A percentile compares a stretch with the other conserved stretches of the same genome.
Evolutionary conservation across 2,888 invertebrate genomes (phyloP).

Genomic region (Autographa pulchrina): DNA sequence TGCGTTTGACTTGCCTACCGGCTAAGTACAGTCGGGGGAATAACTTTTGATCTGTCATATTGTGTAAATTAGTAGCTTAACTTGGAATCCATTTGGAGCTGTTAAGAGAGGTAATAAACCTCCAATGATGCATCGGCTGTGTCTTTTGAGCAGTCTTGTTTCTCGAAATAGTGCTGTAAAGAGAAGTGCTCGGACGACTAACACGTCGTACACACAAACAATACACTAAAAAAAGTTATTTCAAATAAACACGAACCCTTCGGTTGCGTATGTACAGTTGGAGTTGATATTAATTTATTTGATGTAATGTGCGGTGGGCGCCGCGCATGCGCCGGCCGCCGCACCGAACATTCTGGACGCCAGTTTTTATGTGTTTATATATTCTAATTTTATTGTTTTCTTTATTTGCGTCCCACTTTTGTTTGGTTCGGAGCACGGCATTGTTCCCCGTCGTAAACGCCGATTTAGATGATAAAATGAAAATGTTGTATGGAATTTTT

Average conservation of each 20-base stretch:
- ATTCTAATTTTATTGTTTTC: slow-evolving; percentile 90
- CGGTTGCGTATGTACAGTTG: slow-evolving; percentile 63
- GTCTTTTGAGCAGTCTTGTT: slow-evolving; percentile 52
- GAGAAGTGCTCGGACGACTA: slow-evolving; percentile 58
- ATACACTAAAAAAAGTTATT: slow-evolving; percentile 66
- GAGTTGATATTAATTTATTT: slow-evolving; percentile 79
- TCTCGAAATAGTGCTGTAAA: slow-evolving; percentile 61
- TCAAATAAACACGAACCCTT: slow-evolving; percentile 68
- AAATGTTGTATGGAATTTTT: slow-evolving; percentile 86
- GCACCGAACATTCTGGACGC: slow-evolving; percentile 81
- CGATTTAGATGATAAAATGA: slow-evolving; percentile 89
- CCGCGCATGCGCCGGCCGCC: slow-evolving; percentile 79
- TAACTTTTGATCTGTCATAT: slow-evolving; percentile 26
- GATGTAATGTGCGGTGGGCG: slow-evolving; percentile 75
- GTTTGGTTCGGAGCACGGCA: slow-evolving; percentile 87
- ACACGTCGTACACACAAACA: slow-evolving; percentile 62
- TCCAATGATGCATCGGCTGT: slow-evolving; percentile 44
- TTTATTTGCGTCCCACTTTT: slow-evolving; percentile 90
- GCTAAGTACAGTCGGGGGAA: slow-evolving; percentile 35
- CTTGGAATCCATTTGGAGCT: slow-evolving; percentile 31
- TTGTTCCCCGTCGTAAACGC: slow-evolving; percentile 88
- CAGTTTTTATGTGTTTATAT: slow-evolving; percentile 88
- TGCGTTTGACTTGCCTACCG: slow-evolving; percentile 19
- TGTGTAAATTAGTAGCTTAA: slow-evolving; percentile 28
- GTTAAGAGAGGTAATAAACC: slow-evolving; percentile 50